Conservation (phyloP, 1,140 invertebrate genomes). For the Microplitis demolitor region DNA sequence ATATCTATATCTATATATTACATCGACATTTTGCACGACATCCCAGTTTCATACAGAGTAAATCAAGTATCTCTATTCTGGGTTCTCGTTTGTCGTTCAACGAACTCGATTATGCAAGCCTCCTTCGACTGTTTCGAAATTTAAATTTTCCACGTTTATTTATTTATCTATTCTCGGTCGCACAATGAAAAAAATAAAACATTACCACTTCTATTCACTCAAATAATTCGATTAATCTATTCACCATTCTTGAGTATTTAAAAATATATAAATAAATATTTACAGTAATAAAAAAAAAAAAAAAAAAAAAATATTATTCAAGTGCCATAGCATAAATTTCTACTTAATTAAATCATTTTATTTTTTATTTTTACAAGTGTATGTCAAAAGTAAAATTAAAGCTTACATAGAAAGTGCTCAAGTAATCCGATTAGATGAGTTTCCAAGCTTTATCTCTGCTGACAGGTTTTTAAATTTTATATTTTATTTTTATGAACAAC, state of each 20-base stretch:
- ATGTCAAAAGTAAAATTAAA: conserved; percentile 26
- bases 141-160: neutral
- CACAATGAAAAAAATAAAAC: neutral
- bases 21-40: no score
- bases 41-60: neutral
- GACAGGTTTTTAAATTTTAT: conserved; percentile 19
- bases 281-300: neutral
- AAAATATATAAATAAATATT: neutral
- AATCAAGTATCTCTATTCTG: conserved; percentile 2
- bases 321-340: neutral
- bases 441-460: conserved; percentile 15
- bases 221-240: neutral
- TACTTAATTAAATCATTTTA: neutral
- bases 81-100: neutral
- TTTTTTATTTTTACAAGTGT: neutral
- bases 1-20: no score
- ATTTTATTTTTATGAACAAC: neutral
- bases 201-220: neutral
- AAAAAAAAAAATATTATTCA: neutral
- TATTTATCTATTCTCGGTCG: neutral
- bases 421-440: conserved; percentile 30
- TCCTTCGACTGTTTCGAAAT: neutral
- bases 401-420: conserved; percentile 13
- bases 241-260: neutral
- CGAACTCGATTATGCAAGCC: neutral